phyloP scores from a whole-genome alignment of 2,113 vertebrate genomes.

The Uria lomvia region DNA sequence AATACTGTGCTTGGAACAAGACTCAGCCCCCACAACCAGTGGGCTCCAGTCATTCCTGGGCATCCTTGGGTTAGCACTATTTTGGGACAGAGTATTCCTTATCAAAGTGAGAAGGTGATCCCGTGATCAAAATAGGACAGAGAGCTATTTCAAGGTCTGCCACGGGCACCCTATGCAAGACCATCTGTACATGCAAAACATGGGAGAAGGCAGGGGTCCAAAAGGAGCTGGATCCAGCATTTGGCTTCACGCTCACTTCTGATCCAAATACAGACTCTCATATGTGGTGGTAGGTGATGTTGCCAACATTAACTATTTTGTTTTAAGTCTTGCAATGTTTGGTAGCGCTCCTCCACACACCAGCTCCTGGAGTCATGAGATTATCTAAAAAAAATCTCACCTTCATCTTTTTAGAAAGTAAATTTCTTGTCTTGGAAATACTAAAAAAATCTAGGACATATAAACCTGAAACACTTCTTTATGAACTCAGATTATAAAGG shows the following conservation, averaged over 20 bases:
- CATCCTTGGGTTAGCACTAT: background rate
- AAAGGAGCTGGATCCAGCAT: background rate
- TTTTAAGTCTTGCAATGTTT: background rate
- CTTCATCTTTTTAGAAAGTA: background rate
- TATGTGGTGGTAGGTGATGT: background rate
- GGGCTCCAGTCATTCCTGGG: background rate
- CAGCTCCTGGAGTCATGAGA: background rate
- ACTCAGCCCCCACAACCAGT: background rate
- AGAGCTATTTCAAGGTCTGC: background rate
- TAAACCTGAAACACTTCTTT: background rate
- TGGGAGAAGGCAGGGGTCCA: background rate
- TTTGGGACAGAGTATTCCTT: conserved; percentile 5
- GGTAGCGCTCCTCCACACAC: background rate
- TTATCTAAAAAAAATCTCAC: background rate
- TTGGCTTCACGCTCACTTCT: background rate
- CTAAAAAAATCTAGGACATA: background rate
- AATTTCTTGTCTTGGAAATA: background rate
- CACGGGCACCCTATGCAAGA: background rate
- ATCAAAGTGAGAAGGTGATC: background rate
- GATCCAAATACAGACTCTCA: background rate
- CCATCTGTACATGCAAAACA: background rate
- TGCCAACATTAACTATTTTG: background rate
- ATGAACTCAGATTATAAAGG: background rate
- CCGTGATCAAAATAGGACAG: background rate
- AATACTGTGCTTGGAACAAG: background rate